Base-by-base conservation (phyloP, 1,140 invertebrate species). In the Wiebesia pumilae region DNA sequence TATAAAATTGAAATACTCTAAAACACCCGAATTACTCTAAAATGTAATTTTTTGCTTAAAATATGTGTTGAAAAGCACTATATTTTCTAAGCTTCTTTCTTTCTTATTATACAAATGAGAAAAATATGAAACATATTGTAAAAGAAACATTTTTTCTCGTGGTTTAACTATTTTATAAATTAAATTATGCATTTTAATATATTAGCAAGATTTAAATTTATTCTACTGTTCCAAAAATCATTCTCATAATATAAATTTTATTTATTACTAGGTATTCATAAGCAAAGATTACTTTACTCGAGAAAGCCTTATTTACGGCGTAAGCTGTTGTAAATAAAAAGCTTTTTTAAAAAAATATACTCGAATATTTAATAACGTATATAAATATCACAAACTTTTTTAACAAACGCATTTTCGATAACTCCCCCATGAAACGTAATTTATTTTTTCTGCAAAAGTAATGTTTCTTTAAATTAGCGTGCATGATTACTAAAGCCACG, bases 31-130 rank as follows among this genome's bases (percentile, higher is more conserved):
- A 40, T 75, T 75, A 43, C 33, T 43, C 38, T 43, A 43, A 75
- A 75, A 75, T 38, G 71, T 75, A 43, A n/a, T 43, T 75, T 73
- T 75, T 43, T 75, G 27, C 14, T 43, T 27, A 75, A 75, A 75
- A 75, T 43, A 43, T 21, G 30, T 14, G 38, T 75, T 75, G 43
- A 75, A 75, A 43, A 75, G 38, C 21, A 75, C n/a, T 75, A 43
- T n/a, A 43, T n/a, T 75, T 43, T 75, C 43, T 4, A 73, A 73
- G 40, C 6, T 14, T 35, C 38, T 43, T 43, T 54, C 51, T 43
- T 27, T 43, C 4, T 1, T 33, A n/a, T 43, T n/a, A 75, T 33
- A 75, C 43, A 75, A 43, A n/a, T n/a, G 43, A 43, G 19, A 43
- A 43, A 75, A 43, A 75, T 43, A n/a, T n/a, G 10, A 9, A 19